These are phyloP conservation scores for Myathropa florea DNA, from an alignment of 2,888 invertebrate species.

Conservation along the genomic window DNA sequence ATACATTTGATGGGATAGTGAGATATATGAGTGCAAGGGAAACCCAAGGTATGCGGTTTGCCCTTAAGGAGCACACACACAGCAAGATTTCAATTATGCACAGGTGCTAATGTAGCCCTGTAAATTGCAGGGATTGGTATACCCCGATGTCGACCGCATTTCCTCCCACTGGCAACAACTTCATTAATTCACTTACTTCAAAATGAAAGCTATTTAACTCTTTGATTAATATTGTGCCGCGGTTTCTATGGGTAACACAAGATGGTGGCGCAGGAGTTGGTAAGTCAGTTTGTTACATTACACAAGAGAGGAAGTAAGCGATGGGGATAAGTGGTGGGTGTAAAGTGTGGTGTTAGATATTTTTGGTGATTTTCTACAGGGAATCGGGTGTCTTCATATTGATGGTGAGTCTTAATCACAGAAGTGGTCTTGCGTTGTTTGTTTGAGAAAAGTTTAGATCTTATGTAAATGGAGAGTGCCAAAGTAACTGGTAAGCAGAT, in stretches of 20 bases:
- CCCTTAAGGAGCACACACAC: background rate
- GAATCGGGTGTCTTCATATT: background rate
- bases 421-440: background rate
- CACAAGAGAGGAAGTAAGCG: background rate
- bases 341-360: background rate
- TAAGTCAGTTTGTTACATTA: conserved; percentile 18
- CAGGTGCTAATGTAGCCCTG: conserved; percentile 53
- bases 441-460: background rate
- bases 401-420: background rate
- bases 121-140: conserved; percentile 48
- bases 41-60: conserved; percentile 14
- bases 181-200: conserved; percentile 53
- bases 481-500: background rate
- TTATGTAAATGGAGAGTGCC: background rate
- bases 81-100: conserved; percentile 55
- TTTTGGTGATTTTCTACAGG: background rate
- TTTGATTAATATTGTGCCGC: conserved; percentile 50
- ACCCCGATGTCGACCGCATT: conserved; percentile 48
- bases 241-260: conserved; percentile 36
- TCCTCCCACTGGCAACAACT: conserved; percentile 46
- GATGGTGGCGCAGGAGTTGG: conserved; percentile 26
- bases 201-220: conserved; percentile 46
- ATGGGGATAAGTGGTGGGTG: background rate
- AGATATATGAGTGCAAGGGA: background rate
- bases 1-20: conserved; percentile 24